These are phyloP conservation scores for Fulica atra DNA, from an alignment of 2,113 vertebrate genomes.

Conservation along the genomic window DNA sequence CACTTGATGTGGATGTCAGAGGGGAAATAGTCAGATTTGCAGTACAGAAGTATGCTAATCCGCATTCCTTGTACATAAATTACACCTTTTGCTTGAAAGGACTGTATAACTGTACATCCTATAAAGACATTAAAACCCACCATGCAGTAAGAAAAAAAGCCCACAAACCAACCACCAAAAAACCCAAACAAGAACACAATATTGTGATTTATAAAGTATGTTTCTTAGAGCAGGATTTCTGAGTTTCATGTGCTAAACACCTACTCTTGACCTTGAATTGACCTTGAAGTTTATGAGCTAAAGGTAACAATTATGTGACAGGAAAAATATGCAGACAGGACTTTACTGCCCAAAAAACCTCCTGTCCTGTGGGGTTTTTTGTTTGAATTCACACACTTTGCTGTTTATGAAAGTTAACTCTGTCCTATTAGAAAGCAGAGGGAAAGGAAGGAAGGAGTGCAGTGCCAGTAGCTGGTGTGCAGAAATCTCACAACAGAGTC, in stretches of 20 bases:
- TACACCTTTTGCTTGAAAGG: neutral
- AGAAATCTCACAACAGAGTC: neutral
- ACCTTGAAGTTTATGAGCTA: constrained; percentile 72
- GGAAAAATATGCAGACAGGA: constrained; percentile 74
- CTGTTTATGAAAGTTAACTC: constrained; percentile 66
- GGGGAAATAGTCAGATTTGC: neutral
- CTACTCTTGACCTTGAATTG: constrained; percentile 56
- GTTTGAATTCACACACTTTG: constrained; percentile 66
- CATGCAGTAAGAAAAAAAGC: neutral
- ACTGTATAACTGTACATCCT: neutral
- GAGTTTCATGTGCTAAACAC: constrained; percentile 58
- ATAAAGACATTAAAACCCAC: neutral
- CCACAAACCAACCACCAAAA: neutral
- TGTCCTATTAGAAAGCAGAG: neutral
- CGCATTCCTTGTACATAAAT: neutral
- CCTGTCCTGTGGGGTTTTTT: constrained; percentile 55
- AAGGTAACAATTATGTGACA: constrained; percentile 76
- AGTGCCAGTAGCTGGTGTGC: neutral
- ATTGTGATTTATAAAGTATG: neutral
- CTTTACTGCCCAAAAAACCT: constrained; percentile 63
- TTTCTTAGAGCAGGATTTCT: constrained; percentile 26
- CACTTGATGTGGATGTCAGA: neutral
- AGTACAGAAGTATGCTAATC: neutral
- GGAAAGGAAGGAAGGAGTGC: neutral
- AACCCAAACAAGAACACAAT: neutral